phyloP scores from a whole-genome alignment of 2,113 vertebrate species.

The Hoplias malabaricus region DNA sequence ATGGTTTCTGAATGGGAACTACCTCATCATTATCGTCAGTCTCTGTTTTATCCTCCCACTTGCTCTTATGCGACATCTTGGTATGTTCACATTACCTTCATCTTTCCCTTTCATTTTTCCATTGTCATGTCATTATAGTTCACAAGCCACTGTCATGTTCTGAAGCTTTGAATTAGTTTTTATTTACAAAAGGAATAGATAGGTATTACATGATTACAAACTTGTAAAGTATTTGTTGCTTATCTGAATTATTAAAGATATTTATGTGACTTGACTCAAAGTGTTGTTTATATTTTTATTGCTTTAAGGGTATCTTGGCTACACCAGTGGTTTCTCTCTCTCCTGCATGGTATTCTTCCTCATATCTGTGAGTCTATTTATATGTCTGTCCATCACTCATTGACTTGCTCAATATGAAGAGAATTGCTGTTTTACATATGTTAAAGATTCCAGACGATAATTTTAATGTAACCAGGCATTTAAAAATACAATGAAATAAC shows the following conservation, averaged over 20 bases:
- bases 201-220: neutral
- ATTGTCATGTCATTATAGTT: neutral
- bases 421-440: too few species aligned
- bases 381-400: neutral
- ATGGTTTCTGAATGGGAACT: slow-evolving; percentile 80
- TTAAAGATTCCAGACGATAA: too few species aligned
- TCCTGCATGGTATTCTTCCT: slow-evolving; percentile 88
- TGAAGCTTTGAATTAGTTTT: neutral
- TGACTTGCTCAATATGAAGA: too few species aligned
- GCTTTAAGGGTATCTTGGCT: slow-evolving; percentile 81
- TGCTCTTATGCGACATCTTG: slow-evolving; percentile 81
- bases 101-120: neutral
- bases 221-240: neutral
- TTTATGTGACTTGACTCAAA: neutral
- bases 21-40: slow-evolving; percentile 80
- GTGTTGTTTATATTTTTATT: neutral
- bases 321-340: slow-evolving; percentile 87
- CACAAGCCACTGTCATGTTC: neutral
- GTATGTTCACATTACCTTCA: slow-evolving; percentile 61
- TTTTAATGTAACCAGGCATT: too few species aligned
- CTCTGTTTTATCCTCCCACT: slow-evolving; percentile 77
- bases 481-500: too few species aligned
- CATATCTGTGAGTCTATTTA: slow-evolving; percentile 75
- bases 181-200: neutral
- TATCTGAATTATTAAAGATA: neutral